These are phyloP conservation scores for Microchrysa polita DNA, from an alignment of 2,888 invertebrate species.

Conservation along the genomic window DNA sequence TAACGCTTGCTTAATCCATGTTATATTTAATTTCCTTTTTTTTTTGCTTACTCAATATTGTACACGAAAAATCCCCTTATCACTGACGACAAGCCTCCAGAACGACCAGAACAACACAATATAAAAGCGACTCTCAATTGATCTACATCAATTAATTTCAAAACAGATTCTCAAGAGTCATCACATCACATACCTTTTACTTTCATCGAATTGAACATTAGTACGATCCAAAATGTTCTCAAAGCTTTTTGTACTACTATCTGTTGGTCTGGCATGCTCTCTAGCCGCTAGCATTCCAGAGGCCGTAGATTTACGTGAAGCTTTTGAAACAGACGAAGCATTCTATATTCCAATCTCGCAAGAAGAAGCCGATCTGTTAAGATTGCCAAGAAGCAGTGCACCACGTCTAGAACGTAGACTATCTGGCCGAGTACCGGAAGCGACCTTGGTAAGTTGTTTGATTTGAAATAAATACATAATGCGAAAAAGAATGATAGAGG, in stretches of 20 bases:
- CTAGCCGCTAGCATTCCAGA: not conserved
- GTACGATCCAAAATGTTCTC: conserved; percentile 23
- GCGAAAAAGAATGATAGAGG: not conserved
- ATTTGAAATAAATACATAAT: not conserved
- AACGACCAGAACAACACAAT: too few species aligned
- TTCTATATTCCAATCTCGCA: conserved; percentile 20
- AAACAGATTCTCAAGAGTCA: too few species aligned
- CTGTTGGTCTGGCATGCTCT: conserved; percentile 17
- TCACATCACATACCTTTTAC: too few species aligned
- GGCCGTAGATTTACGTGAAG: not conserved
- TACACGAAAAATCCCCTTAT: too few species aligned
- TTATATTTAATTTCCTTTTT: too few species aligned
- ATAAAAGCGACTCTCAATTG: too few species aligned
- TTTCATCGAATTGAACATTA: too few species aligned
- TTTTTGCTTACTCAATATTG: too few species aligned
- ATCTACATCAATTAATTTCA: too few species aligned
- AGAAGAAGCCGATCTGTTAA: conserved; percentile 20
- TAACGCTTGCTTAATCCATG: too few species aligned
- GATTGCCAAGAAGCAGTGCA: not conserved
- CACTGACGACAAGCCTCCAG: too few species aligned
- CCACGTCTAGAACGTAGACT: not conserved
- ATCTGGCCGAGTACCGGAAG: not conserved
- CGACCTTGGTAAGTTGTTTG: not conserved
- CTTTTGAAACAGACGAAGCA: conserved; percentile 35
- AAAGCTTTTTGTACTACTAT: conserved; percentile 13